Evolutionary conservation across 2,113 vertebrate species (phyloP).

Genomic region (Lagopus muta): DNA sequence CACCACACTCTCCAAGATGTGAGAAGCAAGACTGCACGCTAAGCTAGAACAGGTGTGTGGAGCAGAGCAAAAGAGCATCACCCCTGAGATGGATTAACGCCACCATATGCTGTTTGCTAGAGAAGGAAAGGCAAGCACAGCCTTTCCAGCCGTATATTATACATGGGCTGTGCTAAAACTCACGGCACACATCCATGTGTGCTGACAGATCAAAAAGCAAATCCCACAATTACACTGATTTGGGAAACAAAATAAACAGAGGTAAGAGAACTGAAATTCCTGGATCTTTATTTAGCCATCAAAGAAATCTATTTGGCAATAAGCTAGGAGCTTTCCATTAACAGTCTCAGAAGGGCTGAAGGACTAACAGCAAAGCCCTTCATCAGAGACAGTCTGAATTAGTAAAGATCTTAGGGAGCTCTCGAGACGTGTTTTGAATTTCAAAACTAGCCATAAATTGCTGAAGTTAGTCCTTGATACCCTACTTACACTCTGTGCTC

Average conservation of each 20-base stretch:
- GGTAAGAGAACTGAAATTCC: neutral
- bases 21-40: neutral
- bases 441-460: neutral
- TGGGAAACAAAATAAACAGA: constrained; percentile 15
- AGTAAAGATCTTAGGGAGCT: constrained; percentile 10
- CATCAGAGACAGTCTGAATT: constrained; percentile 1
- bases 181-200: neutral
- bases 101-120: neutral
- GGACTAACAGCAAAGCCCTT: neutral
- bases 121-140: neutral
- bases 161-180: neutral
- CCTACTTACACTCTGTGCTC: neutral
- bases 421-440: constrained; percentile 18
- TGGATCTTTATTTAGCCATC: constrained; percentile 26
- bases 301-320: constrained; percentile 38
- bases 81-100: neutral
- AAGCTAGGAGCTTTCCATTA: constrained; percentile 23
- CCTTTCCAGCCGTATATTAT: neutral
- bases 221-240: neutral
- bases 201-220: neutral
- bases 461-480: neutral
- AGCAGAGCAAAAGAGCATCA: neutral
- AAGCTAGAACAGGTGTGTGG: neutral
- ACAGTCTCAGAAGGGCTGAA: constrained; percentile 7
- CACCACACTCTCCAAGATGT: neutral